phyloP scores from a whole-genome alignment of 2,888 invertebrate genomes.

The Ochropleura plecta region DNA sequence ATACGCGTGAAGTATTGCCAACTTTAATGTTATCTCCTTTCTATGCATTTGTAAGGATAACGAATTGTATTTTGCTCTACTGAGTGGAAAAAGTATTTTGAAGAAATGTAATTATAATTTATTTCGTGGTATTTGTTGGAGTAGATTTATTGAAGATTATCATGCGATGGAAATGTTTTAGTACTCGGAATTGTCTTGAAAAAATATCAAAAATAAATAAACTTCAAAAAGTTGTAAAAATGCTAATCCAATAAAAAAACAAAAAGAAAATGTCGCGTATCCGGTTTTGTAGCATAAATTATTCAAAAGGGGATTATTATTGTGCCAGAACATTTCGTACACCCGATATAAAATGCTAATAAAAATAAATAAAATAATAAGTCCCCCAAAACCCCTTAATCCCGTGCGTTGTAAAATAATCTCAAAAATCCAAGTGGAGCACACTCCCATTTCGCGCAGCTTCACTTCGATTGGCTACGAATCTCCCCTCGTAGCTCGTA shows the following conservation, averaged over 20 bases:
- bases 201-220: neutral
- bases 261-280: conserved; percentile 12
- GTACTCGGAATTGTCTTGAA: neutral
- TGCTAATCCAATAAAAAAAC: neutral
- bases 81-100: neutral
- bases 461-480: conserved; percentile 89
- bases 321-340: conserved; percentile 20
- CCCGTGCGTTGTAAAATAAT: conserved; percentile 71
- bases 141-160: neutral
- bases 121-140: neutral
- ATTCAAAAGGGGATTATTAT: conserved; percentile 47
- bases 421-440: conserved; percentile 79
- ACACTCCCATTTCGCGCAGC: conserved; percentile 82
- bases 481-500: conserved; percentile 89
- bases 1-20: conserved; percentile 76
- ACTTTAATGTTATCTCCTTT: conserved; percentile 83
- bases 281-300: conserved; percentile 22
- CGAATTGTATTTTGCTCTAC: conserved; percentile 66
- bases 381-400: conserved; percentile 61
- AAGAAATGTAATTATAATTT: neutral
- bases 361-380: conserved; percentile 58
- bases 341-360: conserved; percentile 42
- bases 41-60: conserved; percentile 73
- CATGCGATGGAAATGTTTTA: too few species aligned
- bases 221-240: neutral